Evolutionary conservation across 2,888 invertebrate species (phyloP), one percentile per base, ranked within the genome.

Genomic region (Ornithoptera alexandrae): DNA sequence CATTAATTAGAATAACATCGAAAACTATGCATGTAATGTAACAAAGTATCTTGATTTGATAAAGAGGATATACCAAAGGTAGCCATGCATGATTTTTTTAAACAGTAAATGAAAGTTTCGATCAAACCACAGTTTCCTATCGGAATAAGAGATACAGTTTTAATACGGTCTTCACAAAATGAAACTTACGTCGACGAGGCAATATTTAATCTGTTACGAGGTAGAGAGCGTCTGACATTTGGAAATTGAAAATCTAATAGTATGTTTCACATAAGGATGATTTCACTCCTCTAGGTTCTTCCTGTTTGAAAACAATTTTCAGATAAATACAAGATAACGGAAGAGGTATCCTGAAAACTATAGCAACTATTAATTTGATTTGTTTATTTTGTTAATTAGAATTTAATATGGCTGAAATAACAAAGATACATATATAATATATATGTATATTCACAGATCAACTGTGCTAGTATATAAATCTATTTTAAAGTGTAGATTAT

Each of bases 291-390:
- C 78, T 78, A 76, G 79, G 81, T 88, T 84, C 88, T 89, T 88
- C 84, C 82, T 85, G 81, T 78, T 80, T 79, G 84, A 87, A 85
- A 79, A 82, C 80, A 81, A 83, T 81, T 80, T 78, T 81, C 78
- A 79, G 75, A 79, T 84, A 81, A 81, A 79, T 80, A 83, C 79
- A 80, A 83, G 46, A 1, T 84, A 74, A 72, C 74, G 74, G 74
- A 77, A 77, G 46, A 65, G 62, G 79, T 74, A 74, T 15, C 15
- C 12, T 30, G 30, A 3, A 30, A 30, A 5, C 30, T 30, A 30
- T 5, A 4, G 30, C 5, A 2, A 15, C 15, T 15, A 46, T 46
- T 46, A 15, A 46, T 15, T 15, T 12, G 15, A 15, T 12, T 15
- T 46, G 15, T 15, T 46, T 46, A 15, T 46, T 46, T 15, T 15